Evolutionary conservation across 2,113 vertebrate species (phyloP), one percentile per base, ranked within the genome.

Genomic region (Cebus imitator): DNA sequence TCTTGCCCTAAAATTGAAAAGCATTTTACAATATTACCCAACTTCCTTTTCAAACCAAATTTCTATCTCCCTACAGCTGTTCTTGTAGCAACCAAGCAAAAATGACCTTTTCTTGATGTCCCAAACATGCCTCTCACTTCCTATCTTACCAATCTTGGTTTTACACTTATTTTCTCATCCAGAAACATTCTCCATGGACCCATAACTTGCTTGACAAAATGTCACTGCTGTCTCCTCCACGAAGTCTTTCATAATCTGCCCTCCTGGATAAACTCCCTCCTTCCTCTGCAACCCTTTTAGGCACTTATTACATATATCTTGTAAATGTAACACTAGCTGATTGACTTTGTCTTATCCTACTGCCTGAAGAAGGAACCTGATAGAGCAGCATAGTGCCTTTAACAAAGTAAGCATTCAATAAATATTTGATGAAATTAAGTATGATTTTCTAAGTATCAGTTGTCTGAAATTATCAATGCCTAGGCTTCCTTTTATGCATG

Each of bases 371-470:
- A 78, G 83, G 57, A 52, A 2, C n/a, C 45, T 50, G 43, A 80
- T 35, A 75, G 30, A 32, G 10, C 40, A 92, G 20, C 18, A 66
- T 0, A 37, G 40, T 78, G 10, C 27, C 23, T 86, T 81, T 32
- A 48, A 85, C 45, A 88, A 92, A 92, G 30, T 32, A 95, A 25
- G 6, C 17, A 78, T 72, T 85, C 23, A 87, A 81, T 50, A 87
- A 87, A 8, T 92, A 76, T 48, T 96, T 75, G n/a, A 78, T 92
- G 94, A 81, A 90, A 73, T 82, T 81, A 85, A 78, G 25, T 72
- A 37, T 61, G 35, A 73, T 85, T 95, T 95, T 83, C 30, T 78
- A 94, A 95, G 58, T 40, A 30, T 55, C 35, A 58, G 10, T 86
- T 90, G 30, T 82, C 58, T 92, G n/a, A 72, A 86, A 89, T 82